Base-by-base conservation (phyloP, 2,888 invertebrate genomes). In the Ophion costatus region DNA sequence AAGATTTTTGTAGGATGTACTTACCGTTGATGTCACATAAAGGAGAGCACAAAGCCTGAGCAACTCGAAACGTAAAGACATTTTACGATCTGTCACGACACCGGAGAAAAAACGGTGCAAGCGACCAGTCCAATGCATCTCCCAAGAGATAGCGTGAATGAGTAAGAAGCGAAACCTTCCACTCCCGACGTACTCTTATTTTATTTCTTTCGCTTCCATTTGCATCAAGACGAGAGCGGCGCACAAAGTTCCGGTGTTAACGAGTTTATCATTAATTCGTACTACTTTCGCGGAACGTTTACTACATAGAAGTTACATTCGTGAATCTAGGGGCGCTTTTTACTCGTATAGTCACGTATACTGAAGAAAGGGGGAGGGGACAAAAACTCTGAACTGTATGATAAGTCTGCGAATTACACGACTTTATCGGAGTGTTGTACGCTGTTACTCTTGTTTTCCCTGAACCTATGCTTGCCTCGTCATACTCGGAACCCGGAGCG, bases 31-130 rank as follows among this genome's bases (percentile, higher is more conserved):
- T 29, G 80, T 63, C 61, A 76, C 9, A 24, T 33, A 80, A 38
- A 73, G 17, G 33, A 82, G 38, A 14, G 76, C 76, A 51, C 66
- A 42, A 45, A 82, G 33, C 38, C 22, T 64, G 45, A 85, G 71
- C 11, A 78, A 29, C 56, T 66, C 22, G 2, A 45, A 51, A 29
- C 61, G 67, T 56, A 61, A 61, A 63, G 76, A 77, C 85, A 85
- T 85, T 77, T 61, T 80, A 61, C 45, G 67, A 29, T 63, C 82
- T 82, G 85, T 82, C 85, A 85, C 73, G 80, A 85, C 85, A 85
- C 82, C 78, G 64, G 66, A 82, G 70, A 42, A 70, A 70, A 59
- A 75, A 84, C 64, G 80, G 38, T 74, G 57, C 42, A 64, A 67
- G 17, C 33, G 38, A 67, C 56, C 69, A 82, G 79, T 82, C 79